These are phyloP conservation scores for Coelinius sp. DNA, from an alignment of 2,888 invertebrate species.

Conservation along the genomic window DNA sequence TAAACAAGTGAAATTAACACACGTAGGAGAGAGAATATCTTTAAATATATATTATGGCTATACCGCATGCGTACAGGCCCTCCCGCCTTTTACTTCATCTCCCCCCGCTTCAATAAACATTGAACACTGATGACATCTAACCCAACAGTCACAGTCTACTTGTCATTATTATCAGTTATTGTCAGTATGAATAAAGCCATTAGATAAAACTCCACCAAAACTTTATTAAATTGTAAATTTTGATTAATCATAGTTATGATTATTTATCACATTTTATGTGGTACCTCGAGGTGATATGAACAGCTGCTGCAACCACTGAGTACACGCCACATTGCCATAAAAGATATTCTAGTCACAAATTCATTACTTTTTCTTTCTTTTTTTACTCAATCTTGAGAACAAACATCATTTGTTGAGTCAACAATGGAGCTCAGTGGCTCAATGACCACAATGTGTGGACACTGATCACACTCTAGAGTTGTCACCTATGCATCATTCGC, in stretches of 20 bases:
- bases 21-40: too few species aligned
- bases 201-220: constrained; percentile 18
- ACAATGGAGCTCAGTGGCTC: too few species aligned
- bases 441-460: background rate
- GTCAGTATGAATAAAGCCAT: background rate
- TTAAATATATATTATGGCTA: too few species aligned
- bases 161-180: background rate
- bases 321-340: constrained; percentile 54
- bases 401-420: background rate
- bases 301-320: constrained; percentile 57
- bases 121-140: background rate
- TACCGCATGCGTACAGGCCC: background rate
- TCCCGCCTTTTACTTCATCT: background rate
- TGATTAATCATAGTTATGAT: background rate
- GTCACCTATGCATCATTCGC: background rate
- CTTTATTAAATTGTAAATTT: constrained; percentile 36
- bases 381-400: background rate
- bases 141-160: background rate
- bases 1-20: too few species aligned
- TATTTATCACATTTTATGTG: constrained; percentile 12
- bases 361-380: too few species aligned
- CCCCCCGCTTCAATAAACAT: background rate
- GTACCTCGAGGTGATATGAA: constrained; percentile 57
- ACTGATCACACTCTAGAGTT: background rate
- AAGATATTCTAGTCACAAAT: background rate